phyloP scores from a whole-genome alignment of 1,140 invertebrate genomes.

The Trachymyrmex cornetzi region DNA sequence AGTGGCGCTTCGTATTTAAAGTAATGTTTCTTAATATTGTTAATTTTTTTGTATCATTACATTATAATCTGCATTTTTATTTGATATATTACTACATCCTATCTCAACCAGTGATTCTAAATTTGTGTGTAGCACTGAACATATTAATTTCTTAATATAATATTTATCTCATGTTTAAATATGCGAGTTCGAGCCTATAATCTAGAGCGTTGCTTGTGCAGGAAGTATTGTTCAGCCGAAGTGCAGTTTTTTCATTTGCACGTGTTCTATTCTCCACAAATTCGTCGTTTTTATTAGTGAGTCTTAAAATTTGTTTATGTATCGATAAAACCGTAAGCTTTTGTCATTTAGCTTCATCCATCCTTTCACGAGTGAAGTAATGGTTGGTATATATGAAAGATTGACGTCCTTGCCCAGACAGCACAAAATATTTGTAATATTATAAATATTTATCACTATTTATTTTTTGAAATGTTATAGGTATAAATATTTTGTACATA shows the following conservation, averaged over 20 bases:
- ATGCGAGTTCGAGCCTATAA: not conserved
- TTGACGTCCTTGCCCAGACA: too few relatives aligned
- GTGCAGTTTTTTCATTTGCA: not conserved
- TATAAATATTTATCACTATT: not conserved
- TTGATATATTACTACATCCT: not conserved
- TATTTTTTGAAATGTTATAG: too few relatives aligned
- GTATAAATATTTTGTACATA: too few relatives aligned
- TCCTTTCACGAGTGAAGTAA: not conserved
- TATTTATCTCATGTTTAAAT: not conserved
- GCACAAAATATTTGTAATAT: not conserved
- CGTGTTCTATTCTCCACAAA: not conserved
- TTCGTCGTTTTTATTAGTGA: not conserved
- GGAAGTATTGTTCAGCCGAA: conserved; percentile 10
- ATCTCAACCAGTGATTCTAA: not conserved
- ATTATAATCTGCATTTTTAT: not conserved
- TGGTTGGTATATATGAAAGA: too few relatives aligned
- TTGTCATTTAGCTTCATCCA: not conserved
- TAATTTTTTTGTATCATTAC: not conserved
- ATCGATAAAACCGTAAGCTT: not conserved
- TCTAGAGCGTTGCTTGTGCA: not conserved
- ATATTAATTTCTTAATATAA: not conserved
- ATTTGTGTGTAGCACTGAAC: not conserved
- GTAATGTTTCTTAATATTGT: too few relatives aligned
- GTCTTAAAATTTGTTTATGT: conserved; percentile 11
- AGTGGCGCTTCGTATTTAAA: too few relatives aligned